Evolutionary conservation across 2,888 invertebrate genomes (phyloP).

Genomic region (Andrena bucephala): DNA sequence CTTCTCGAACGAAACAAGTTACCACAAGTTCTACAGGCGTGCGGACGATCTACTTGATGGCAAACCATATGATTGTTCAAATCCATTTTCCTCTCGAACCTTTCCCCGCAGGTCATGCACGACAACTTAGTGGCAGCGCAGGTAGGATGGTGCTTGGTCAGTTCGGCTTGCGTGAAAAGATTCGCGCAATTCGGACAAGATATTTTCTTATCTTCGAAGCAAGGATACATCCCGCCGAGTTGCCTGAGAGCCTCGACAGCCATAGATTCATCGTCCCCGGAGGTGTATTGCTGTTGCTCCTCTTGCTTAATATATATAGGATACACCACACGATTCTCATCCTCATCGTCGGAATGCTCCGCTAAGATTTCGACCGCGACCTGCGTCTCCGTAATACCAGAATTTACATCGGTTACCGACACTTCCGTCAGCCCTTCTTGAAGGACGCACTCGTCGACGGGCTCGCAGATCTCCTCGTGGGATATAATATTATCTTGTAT

Average conservation of each 20-base stretch:
- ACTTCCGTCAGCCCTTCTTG: constrained; percentile 72
- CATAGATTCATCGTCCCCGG: constrained; percentile 84
- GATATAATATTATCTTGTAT: constrained; percentile 78
- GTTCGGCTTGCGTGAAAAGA: constrained; percentile 74
- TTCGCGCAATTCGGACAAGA: constrained; percentile 76
- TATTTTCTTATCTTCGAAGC: constrained; percentile 80
- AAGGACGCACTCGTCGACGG: constrained; percentile 75
- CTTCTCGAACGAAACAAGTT: constrained; percentile 82
- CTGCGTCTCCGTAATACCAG: constrained; percentile 70
- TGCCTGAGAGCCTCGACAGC: constrained; percentile 85
- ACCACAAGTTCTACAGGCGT: constrained; percentile 84
- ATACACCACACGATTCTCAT: constrained; percentile 71
- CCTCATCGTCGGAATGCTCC: constrained; percentile 76
- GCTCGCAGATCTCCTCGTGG: constrained; percentile 81
- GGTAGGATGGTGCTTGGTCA: constrained; percentile 76
- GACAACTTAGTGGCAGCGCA: constrained; percentile 76
- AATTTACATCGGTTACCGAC: constrained; percentile 64
- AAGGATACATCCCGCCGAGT: constrained; percentile 84
- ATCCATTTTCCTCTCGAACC: constrained; percentile 85
- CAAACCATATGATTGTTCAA: constrained; percentile 85
- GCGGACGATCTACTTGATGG: constrained; percentile 85
- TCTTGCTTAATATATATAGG: constrained; percentile 81
- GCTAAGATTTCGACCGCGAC: constrained; percentile 76
- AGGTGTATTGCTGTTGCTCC: constrained; percentile 79
- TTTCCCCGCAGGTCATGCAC: constrained; percentile 81